These are phyloP conservation scores for Myzus persicae DNA, from an alignment of 1,140 invertebrate species.

Conservation along the genomic window DNA sequence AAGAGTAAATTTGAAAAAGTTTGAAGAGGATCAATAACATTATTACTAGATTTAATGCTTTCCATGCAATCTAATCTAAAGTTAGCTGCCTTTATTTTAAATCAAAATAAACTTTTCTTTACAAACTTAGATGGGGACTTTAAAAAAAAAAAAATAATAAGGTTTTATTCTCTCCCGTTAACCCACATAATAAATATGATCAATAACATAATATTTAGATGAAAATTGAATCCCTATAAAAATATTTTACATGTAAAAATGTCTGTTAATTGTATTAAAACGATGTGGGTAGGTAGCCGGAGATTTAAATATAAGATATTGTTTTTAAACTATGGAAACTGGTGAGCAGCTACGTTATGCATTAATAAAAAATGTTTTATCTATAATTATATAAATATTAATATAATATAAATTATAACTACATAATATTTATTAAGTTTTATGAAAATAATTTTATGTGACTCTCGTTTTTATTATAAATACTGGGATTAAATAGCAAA, in stretches of 20 bases:
- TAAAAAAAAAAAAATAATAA: too few species aligned
- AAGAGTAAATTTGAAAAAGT: constrained; percentile 25
- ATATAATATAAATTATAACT: too few species aligned
- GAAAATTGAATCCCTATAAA: not conserved
- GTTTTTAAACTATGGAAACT: not conserved
- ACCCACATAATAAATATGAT: not conserved
- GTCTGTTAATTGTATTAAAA: not conserved
- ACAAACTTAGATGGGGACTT: not conserved
- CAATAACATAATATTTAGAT: not conserved
- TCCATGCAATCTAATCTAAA: constrained; percentile 33
- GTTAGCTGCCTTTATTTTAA: constrained; percentile 35
- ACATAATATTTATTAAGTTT: not conserved
- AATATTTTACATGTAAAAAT: not conserved
- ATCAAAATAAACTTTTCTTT: constrained; percentile 41
- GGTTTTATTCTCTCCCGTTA: not conserved
- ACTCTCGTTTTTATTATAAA: too few species aligned
- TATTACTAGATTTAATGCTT: constrained; percentile 28
- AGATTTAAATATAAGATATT: not conserved
- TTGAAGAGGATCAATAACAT: constrained; percentile 43
- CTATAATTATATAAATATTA: too few species aligned
- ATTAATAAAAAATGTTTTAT: too few species aligned
- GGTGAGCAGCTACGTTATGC: not conserved
- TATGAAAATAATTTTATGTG: not conserved
- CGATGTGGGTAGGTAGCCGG: not conserved
- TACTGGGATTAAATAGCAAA: too few species aligned